Percentiles rank a stretch among this genome's conserved stretches.
Evolutionary conservation across 2,113 vertebrate species (phyloP).

Genomic region (Piaya cayana): DNA sequence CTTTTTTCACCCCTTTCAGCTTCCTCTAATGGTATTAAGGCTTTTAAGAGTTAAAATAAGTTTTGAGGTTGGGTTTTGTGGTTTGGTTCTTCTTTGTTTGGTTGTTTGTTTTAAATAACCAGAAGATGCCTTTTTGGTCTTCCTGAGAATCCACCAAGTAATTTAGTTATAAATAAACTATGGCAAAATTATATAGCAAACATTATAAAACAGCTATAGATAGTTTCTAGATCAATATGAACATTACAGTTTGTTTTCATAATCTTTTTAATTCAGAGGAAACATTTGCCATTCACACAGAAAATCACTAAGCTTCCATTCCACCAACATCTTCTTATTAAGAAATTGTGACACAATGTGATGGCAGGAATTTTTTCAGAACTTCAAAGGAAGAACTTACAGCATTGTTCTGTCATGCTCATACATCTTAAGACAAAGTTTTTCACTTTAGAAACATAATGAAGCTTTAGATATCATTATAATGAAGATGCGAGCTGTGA

Average conservation of each 20-base stretch:
- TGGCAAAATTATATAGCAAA: constrained; percentile 38
- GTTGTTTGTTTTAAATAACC: background rate
- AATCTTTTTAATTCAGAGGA: constrained; percentile 40
- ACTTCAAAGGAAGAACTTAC: constrained; percentile 8
- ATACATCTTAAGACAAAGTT: constrained; percentile 12
- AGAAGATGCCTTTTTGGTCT: constrained; percentile 12
- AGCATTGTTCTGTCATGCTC: background rate
- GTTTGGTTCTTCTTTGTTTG: background rate
- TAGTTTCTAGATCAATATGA: constrained; percentile 58
- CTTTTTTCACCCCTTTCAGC: background rate
- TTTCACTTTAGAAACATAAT: constrained; percentile 46
- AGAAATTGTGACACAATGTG: constrained; percentile 17
- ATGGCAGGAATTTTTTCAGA: background rate
- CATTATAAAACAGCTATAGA: constrained; percentile 54
- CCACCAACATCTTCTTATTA: background rate
- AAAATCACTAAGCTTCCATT: background rate
- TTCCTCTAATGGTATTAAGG: background rate
- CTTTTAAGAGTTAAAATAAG: background rate
- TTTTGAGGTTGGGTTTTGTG: background rate
- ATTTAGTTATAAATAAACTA: constrained; percentile 62
- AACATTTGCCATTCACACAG: background rate
- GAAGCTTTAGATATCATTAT: constrained; percentile 26
- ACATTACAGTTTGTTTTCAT: constrained; percentile 37
- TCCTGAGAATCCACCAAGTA: constrained; percentile 1
- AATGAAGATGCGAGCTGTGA: background rate